Base-by-base conservation (phyloP, 2,888 invertebrate species). In the Conomelus anceps region DNA sequence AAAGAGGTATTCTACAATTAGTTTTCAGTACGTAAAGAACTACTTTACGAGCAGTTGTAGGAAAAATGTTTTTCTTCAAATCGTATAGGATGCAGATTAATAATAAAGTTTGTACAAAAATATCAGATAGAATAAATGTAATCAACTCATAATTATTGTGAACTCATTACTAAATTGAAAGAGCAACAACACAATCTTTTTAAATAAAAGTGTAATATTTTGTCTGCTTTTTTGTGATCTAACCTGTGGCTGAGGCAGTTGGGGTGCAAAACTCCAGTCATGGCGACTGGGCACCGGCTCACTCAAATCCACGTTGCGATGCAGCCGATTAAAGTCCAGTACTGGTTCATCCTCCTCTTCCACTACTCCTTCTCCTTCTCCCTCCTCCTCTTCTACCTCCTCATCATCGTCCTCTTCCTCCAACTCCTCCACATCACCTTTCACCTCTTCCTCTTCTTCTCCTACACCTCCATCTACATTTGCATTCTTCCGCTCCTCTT, bases 251-350 rank as follows among this genome's bases (percentile, higher is more conserved):
- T 90, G 89, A 84, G 91, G 89, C 88, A 90, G 88, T n/a, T 88
- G 89, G 63, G 91, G 91, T 24, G 90, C 90, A 34, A 90, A 91
- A 88, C 91, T 91, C 91, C 91, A 91, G n/a, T 90, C 90, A 11
- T 90, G 90, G 24, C 93, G 91, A 91, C 93, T 93, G 22, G 92
- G 92, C 88, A 91, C 91, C 11, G 94, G 94, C 92, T 94, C 95
- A 29, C 93, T 93, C 88, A 94, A 93, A 91, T 95, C 95, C 41
- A 95, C 93, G 91, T 95, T 94, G 92, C 95, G 94, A 91, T 95
- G 95, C n/a, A 95, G 93, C 0, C 94, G 95, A 3, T 94, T 93
- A 90, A 95, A 93, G 92, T 95, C 95, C 23, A 95, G 92, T 0
- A 94, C 94, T 0, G 94, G 94, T 85, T 17, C 89, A 88, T 7